Evolutionary conservation across 2,888 invertebrate species (phyloP).

Genomic region (Macrophya alboannulata): DNA sequence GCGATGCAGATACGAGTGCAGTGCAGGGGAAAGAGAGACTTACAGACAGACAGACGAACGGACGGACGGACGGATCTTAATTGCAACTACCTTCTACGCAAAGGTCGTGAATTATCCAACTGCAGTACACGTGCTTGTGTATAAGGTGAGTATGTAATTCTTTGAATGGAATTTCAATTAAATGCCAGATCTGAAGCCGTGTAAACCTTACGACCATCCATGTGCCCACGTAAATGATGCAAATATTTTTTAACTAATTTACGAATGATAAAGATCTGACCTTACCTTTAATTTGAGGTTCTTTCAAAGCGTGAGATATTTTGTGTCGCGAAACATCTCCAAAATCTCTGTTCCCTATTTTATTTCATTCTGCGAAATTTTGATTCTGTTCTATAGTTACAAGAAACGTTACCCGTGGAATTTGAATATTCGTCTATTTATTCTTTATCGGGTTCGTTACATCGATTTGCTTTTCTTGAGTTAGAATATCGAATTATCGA

Average conservation of each 20-base stretch:
- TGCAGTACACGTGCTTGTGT: conserved; percentile 16
- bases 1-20: conserved; percentile 29
- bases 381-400: not conserved
- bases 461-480: not conserved
- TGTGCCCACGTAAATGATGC: not conserved
- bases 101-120: conserved; percentile 47
- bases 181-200: not conserved
- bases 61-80: conserved; percentile 37
- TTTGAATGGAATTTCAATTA: conserved; percentile 40
- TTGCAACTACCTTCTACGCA: conserved; percentile 46
- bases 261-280: conserved; percentile 13
- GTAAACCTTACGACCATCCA: not conserved
- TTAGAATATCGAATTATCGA: not conserved
- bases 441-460: not conserved
- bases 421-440: not conserved
- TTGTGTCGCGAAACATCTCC: not conserved
- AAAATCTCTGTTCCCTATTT: not conserved
- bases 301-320: not conserved
- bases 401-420: not conserved
- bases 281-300: not conserved
- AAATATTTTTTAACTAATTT: not conserved
- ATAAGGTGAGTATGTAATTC: conserved; percentile 21
- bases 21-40: conserved; percentile 26
- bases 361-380: not conserved
- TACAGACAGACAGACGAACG: not conserved